Evolutionary conservation across 2,888 invertebrate species (phyloP), one percentile per base, ranked within the genome.

Genomic region (Stictocephala bisonia): DNA sequence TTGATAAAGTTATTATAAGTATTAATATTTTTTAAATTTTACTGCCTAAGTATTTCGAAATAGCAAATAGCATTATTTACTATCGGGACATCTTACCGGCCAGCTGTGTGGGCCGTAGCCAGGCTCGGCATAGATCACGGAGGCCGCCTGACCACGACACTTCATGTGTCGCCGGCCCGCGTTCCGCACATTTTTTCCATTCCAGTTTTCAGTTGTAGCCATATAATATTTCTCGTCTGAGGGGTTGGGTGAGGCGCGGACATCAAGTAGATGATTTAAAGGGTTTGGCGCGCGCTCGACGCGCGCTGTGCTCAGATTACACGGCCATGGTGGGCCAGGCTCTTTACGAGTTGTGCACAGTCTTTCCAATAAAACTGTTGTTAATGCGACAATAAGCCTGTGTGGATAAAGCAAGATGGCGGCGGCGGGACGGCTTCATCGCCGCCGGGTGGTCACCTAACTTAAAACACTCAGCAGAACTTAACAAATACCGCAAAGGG

Each of bases 321-420:
- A 35, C 26, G 2, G 58, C 29, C 9, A 24, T 2, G n/a, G 41
- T 41, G 41, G 41, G 41, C 41, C 3, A 11, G 41, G 15, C 44
- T 44, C 40, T 64, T 64, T 64, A 64, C 44, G 64, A 40, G 2
- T 2, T 20, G n/a, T 2, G n/a, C n/a, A 2, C 26, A 44, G 26
- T 41, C 44, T 40, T 64, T 64, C 64, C 64, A 64, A 64, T 64
- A 64, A 64, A 60, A 64, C 51, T 7, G 22, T 7, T 26, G 64
- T 64, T 64, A 64, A 64, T 64, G 64, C 44, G 64, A n/a, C 64
- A 44, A 64, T 64, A 64, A 64, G 44, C 44, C n/a, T 44, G 15
- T n/a, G 44, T 44, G 44, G 4, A 15, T 44, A 11, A 6, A 11
- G 7, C 6, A 31, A 6, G 44, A 4, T 15, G 44, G 15, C 44